Conservation (phyloP, 2,113 vertebrate genomes). For the Varanus salvator region DNA sequence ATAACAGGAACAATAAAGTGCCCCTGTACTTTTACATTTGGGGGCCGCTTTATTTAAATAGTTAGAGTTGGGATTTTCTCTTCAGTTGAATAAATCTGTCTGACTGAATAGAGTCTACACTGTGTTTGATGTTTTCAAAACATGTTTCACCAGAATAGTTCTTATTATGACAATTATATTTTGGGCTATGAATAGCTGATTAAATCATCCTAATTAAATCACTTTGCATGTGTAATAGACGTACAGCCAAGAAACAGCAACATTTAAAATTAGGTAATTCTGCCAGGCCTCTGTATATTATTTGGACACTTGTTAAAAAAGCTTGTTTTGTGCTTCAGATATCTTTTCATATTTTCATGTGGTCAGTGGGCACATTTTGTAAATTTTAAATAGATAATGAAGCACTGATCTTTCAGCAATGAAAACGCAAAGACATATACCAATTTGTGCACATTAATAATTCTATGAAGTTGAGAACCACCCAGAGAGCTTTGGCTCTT, state of each 20-base stretch:
- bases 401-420: not conserved
- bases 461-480: not conserved
- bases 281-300: constrained; percentile 21
- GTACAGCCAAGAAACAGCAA: not conserved
- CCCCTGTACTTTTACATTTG: constrained; percentile 47
- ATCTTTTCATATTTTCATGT: constrained; percentile 22
- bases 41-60: constrained; percentile 45
- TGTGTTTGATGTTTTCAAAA: constrained; percentile 56
- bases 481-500: too few relatives aligned
- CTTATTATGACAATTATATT: constrained; percentile 45
- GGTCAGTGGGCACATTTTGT: not conserved
- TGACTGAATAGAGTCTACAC: constrained; percentile 66
- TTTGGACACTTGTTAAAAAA: not conserved
- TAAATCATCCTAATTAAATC: constrained; percentile 39
- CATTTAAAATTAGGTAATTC: not conserved
- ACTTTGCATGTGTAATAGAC: constrained; percentile 16
- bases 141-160: constrained; percentile 41
- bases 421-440: not conserved
- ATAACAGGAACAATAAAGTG: constrained; percentile 43
- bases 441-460: not conserved
- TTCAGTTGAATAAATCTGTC: constrained; percentile 61
- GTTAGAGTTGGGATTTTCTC: constrained; percentile 56
- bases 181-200: constrained; percentile 38
- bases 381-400: not conserved
- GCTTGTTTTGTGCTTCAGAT: constrained; percentile 4